Base-by-base conservation (phyloP, 2,888 invertebrate genomes). In the Tetheella fluctuosa region DNA sequence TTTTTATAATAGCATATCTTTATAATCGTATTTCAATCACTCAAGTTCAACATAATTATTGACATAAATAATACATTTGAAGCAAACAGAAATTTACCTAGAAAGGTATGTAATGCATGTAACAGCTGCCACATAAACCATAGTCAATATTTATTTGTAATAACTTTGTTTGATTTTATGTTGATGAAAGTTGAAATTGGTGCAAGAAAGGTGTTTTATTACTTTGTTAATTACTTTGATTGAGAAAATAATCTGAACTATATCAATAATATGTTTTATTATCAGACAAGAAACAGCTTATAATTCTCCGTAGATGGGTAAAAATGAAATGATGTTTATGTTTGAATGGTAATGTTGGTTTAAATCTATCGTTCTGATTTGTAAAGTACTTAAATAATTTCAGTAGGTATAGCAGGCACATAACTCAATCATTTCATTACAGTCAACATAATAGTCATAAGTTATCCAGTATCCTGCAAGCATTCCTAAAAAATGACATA, bases 71-170 rank as follows among this genome's bases (percentile, higher is more conserved):
- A n/a, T 15, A n/a, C n/a, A 1, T 25, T 23, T 57, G 59, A 67
- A 61, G 81, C 84, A 85, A 89, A 89, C 90, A 74, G 86, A 90
- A 89, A 90, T 90, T 73, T 83, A 77, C 82, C 87, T 86, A 86
- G 86, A 71, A 68, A 78, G 73, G 83, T 86, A 85, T 85, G 81
- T 88, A 74, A 90, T 90, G 92, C 91, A 91, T 90, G 88, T 91
- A 88, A 90, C 88, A 90, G 88, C 90, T 90, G 90, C 87, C 89
- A 90, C 88, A 91, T 83, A 87, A 88, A 91, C 85, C 86, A 87
- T 85, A 83, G 77, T 84, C 73, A 79, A 81, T 80, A 77, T 78
- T 72, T 77, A 79, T 73, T 79, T 71, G 73, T 75, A 77, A 72
- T 75, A 72, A 73, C 69, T 70, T 78, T 69, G 77, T 76, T 72